phyloP scores from a whole-genome alignment of 2,113 vertebrate species.

The Carassius gibelio region DNA sequence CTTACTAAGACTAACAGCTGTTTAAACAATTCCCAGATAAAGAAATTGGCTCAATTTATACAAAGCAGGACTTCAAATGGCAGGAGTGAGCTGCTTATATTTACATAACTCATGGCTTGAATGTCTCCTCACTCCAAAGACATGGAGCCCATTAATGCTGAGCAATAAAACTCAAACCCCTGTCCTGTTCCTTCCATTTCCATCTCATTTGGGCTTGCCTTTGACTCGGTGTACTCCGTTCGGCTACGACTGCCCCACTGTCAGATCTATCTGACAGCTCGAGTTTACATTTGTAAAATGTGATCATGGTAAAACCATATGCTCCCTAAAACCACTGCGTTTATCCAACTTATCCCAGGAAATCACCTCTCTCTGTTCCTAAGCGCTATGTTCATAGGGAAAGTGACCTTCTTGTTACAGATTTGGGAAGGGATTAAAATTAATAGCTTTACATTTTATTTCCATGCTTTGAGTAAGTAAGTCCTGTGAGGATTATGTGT shows the following conservation, averaged over 20 bases:
- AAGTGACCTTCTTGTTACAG: constrained; percentile 42
- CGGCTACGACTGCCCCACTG: constrained; percentile 22
- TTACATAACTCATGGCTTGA: constrained; percentile 55
- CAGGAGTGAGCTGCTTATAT: constrained; percentile 49
- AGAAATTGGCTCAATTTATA: constrained; percentile 55
- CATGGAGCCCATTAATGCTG: constrained; percentile 48
- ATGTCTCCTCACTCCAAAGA: constrained; percentile 42
- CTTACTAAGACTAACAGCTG: constrained; percentile 56
- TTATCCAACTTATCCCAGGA: constrained; percentile 53
- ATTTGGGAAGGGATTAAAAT: constrained; percentile 44
- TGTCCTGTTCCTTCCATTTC: constrained; percentile 45
- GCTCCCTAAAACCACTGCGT: constrained; percentile 36
- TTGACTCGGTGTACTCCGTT: not conserved
- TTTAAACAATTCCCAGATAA: constrained; percentile 61
- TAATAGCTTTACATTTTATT: not conserved
- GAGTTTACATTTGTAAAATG: constrained; percentile 40
- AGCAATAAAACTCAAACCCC: constrained; percentile 53
- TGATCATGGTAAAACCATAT: constrained; percentile 46
- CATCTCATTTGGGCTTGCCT: constrained; percentile 20
- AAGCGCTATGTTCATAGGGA: not conserved
- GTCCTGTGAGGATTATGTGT: constrained; percentile 10
- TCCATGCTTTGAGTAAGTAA: not conserved
- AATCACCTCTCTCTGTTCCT: constrained; percentile 35
- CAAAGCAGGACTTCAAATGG: constrained; percentile 55
- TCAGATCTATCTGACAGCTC: constrained; percentile 34